Percentiles rank a stretch among this genome's conserved stretches.
Evolutionary conservation across 2,888 invertebrate genomes (phyloP).

Genomic region (Stratiomys singularior): DNA sequence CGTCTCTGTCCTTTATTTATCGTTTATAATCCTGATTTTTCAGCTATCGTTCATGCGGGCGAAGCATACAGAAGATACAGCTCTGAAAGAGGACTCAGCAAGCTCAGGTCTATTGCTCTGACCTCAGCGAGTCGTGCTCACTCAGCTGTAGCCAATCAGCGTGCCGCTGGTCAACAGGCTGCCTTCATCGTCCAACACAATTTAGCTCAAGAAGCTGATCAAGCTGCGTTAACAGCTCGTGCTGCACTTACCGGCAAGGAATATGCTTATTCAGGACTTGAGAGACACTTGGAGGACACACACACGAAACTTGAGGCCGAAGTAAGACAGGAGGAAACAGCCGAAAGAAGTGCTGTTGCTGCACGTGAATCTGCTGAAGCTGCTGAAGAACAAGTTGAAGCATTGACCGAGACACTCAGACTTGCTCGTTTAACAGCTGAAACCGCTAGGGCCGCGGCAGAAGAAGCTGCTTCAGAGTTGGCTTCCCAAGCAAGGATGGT

Average conservation of each 20-base stretch:
- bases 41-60: no score
- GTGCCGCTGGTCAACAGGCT: slow-evolving; percentile 73
- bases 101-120: slow-evolving; percentile 76
- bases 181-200: slow-evolving; percentile 83
- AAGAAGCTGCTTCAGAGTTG: no score
- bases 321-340: slow-evolving; percentile 76
- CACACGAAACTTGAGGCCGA: slow-evolving; percentile 75
- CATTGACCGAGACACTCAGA: no score
- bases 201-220: slow-evolving; percentile 79
- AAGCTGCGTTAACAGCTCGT: slow-evolving; percentile 76
- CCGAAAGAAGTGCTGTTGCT: slow-evolving; percentile 74
- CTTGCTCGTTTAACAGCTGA: no score
- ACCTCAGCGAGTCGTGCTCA: slow-evolving; percentile 77
- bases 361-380: slow-evolving; percentile 58
- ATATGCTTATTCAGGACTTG: slow-evolving; percentile 74
- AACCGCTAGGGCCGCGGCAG: no score
- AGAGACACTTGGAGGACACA: slow-evolving; percentile 80
- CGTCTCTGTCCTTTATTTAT: no score
- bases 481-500: no score
- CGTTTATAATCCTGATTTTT: no score
- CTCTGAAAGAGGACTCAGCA: slow-evolving; percentile 63
- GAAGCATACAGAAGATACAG: no score
- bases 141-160: neutral
- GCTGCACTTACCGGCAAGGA: slow-evolving; percentile 75
- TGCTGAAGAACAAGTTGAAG: no score